Base-by-base conservation (phyloP, 1,140 invertebrate species). In the Eciton burchellii region DNA sequence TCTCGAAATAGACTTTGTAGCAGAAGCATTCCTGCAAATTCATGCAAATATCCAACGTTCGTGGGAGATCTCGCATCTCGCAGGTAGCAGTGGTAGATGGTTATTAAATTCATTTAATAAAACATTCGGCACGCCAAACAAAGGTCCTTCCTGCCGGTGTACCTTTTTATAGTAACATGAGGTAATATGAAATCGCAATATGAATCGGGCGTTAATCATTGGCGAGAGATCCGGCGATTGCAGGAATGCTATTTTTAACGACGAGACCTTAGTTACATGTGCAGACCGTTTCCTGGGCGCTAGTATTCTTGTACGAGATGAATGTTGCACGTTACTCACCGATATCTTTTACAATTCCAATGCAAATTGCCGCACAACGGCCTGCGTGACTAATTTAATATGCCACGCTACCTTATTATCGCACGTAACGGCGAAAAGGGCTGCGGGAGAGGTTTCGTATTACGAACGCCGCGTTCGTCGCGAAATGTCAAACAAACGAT, bases 341-440 rank as follows among this genome's bases (percentile, higher is more conserved):
- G 49, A 68, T 77, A 79, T 57, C 63, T 68, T n/a, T 79, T 79
- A 79, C 74, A 79, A 79, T 79, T 79, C 70, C 49, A 79, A 79
- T 79, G 74, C 74, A 79, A 70, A 70, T 79, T 79, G 12, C 24
- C n/a, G 35, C 49, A 49, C n/a, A 35, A 79, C 41, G 35, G 41
- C 12, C 74, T 79, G 74, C 74, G 63, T 79, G 63, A 79, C 49
- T 79, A 79, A 79, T 79, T 79, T 79, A 79, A 79, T 68, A 79
- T 70, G 49, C 74, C 74, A 79, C n/a, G 74, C 63, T 62, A 79
- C 47, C 35, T 79, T 79, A 79, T 79, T 79, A 79, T 79, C 63
- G 52, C 74, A 77, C 49, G 74, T 77, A 79, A 70, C 63, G 43
- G 74, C 56, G 56, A 68, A 79, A 54, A 79, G 56, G n/a, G 35